Evolutionary conservation across 2,888 invertebrate species (phyloP).

Genomic region (Ceraclea dissimilis): DNA sequence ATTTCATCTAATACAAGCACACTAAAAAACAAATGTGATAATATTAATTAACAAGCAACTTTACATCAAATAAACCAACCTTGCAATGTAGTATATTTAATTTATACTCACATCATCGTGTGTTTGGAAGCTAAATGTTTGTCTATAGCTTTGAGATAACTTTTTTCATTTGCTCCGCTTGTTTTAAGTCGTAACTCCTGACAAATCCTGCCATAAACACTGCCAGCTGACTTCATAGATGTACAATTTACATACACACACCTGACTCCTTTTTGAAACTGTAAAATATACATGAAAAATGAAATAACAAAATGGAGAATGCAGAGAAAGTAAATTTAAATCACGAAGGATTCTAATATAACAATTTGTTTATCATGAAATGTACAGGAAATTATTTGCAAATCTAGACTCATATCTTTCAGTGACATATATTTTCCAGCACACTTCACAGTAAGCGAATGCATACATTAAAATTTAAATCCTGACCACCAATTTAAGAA

Average conservation of each 20-base stretch:
- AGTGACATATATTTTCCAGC: too few species aligned
- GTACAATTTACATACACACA: conserved; percentile 83
- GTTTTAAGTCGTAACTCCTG: conserved; percentile 59
- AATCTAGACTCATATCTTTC: background rate
- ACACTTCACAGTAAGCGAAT: too few species aligned
- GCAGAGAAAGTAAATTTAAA: background rate
- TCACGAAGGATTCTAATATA: too few species aligned
- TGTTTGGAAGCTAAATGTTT: conserved; percentile 58
- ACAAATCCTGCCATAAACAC: conserved; percentile 72
- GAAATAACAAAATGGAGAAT: background rate
- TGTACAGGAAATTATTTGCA: background rate
- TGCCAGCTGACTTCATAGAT: conserved; percentile 71
- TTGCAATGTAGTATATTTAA: background rate
- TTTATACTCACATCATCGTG: conserved; percentile 60
- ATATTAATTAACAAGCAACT: conserved; percentile 16
- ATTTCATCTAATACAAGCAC: conserved; percentile 90
- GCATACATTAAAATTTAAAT: too few species aligned
- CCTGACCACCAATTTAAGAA: too few species aligned
- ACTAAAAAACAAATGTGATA: conserved; percentile 36
- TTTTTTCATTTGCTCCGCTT: conserved; percentile 55
- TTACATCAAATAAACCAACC: background rate
- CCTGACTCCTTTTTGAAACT: conserved; percentile 49
- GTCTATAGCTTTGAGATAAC: conserved; percentile 58
- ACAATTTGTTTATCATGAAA: too few species aligned
- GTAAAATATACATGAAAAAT: conserved; percentile 28